Evolutionary conservation across 2,113 vertebrate genomes (phyloP).

Genomic region (Triplophysa dalaica): DNA sequence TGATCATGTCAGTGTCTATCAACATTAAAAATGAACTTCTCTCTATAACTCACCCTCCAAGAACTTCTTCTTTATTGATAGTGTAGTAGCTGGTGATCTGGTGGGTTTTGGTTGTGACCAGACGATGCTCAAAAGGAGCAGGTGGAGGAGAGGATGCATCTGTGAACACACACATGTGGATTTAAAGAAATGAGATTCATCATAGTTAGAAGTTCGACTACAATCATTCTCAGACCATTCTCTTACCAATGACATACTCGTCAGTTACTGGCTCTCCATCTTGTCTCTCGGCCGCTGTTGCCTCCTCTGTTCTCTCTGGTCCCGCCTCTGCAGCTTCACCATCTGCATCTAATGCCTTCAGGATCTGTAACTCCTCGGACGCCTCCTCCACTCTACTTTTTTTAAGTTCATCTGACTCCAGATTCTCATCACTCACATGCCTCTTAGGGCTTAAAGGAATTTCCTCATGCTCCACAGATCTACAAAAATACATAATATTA

Average conservation of each 20-base stretch:
- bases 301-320: slow-evolving; percentile 38
- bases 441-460: slow-evolving; percentile 68
- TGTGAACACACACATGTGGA: slow-evolving; percentile 55
- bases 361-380: slow-evolving; percentile 7
- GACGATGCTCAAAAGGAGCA: slow-evolving; percentile 90
- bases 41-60: slow-evolving; percentile 86
- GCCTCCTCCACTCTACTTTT: slow-evolving; percentile 70
- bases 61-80: slow-evolving; percentile 83
- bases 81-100: slow-evolving; percentile 82
- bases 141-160: slow-evolving; percentile 77
- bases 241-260: slow-evolving; percentile 71
- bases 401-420: slow-evolving; percentile 72
- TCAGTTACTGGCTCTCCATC: slow-evolving; percentile 43
- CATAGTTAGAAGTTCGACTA: neutral
- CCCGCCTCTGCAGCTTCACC: neutral
- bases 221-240: neutral
- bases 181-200: no score
- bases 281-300: slow-evolving; percentile 21
- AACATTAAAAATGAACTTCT: neutral
- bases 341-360: slow-evolving; percentile 23
- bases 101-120: slow-evolving; percentile 84
- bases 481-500: slow-evolving; percentile 29
- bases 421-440: slow-evolving; percentile 61
- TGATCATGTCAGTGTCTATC: neutral
- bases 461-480: slow-evolving; percentile 62